A percentile compares a stretch with the other conserved stretches of the same genome.
phyloP scores from a whole-genome alignment of 1,140 invertebrate species.

The Drosophila tani region DNA sequence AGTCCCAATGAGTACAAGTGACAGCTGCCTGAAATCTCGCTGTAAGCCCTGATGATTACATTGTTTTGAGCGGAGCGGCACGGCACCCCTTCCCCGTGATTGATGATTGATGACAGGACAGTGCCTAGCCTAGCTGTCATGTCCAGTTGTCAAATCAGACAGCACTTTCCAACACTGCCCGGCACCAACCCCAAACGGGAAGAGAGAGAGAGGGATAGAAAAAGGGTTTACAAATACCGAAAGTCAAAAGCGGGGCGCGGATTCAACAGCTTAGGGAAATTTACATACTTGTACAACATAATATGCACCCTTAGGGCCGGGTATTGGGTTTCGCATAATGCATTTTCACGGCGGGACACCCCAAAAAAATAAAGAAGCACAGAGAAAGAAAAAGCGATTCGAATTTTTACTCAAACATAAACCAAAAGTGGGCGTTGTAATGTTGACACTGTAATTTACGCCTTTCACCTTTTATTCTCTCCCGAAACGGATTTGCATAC shows the following conservation, averaged over 20 bases:
- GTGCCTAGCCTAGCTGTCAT: constrained; percentile 30
- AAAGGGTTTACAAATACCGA: constrained; percentile 62
- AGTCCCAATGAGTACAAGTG: constrained; percentile 36
- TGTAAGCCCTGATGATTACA: constrained; percentile 63
- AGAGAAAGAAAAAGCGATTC: constrained; percentile 14
- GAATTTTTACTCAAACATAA: constrained; percentile 32
- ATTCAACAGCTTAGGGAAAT: constrained; percentile 75
- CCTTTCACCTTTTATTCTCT: constrained; percentile 68
- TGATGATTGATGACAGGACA: constrained; percentile 44
- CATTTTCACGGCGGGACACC: constrained; percentile 77
- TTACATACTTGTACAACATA: constrained; percentile 56
- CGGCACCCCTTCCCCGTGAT: constrained; percentile 35
- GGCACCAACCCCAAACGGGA: background rate
- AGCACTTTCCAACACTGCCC: constrained; percentile 50
- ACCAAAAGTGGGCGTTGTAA: constrained; percentile 77
- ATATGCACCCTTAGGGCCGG: constrained; percentile 20
- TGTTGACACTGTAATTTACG: constrained; percentile 83
- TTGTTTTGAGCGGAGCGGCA: constrained; percentile 31
- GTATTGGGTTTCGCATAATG: constrained; percentile 76
- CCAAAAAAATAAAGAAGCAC: constrained; percentile 7
- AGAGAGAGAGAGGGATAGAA: background rate
- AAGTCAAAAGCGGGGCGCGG: constrained; percentile 58
- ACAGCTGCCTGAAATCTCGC: constrained; percentile 42
- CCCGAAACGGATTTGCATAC: constrained; percentile 65
- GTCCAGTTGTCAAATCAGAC: constrained; percentile 37